Evolutionary conservation across 2,797 vertebrate genomes (phyloP).

Genomic region (Chaunax sp.): DNA sequence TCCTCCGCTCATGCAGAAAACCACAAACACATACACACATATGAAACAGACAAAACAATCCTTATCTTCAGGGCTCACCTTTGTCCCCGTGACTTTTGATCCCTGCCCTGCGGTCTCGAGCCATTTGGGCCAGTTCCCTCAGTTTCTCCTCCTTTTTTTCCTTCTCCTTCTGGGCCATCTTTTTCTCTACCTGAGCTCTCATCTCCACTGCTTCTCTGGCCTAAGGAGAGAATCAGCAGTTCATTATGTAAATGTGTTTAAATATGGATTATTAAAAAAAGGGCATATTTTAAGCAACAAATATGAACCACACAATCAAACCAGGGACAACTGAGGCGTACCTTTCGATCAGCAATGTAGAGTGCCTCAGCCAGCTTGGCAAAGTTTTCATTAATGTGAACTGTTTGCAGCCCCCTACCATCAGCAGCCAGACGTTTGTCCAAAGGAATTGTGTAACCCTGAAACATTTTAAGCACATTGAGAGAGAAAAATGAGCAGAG

Average conservation of each 20-base stretch:
- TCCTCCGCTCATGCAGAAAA: constrained; percentile 10
- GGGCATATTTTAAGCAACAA: neutral
- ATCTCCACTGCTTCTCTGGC: constrained; percentile 98
- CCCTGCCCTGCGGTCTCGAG: constrained; percentile 95
- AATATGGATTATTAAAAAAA: neutral
- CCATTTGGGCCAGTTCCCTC: constrained; percentile 95
- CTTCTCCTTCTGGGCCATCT: constrained; percentile 99
- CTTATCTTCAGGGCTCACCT: constrained; percentile 77
- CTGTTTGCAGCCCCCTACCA: constrained; percentile 94
- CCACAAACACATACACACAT: neutral
- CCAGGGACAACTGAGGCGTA: constrained; percentile 41
- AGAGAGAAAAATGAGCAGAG: neutral
- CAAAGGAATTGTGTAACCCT: constrained; percentile 98
- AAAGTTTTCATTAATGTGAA: constrained; percentile 99
- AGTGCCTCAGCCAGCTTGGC: constrained; percentile 97
- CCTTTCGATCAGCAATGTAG: constrained; percentile 98
- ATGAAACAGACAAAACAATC: neutral
- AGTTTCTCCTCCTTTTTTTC: constrained; percentile 99
- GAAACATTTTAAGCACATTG: constrained; percentile 13
- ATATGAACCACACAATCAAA: neutral
- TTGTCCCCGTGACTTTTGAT: constrained; percentile 98
- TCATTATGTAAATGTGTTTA: neutral
- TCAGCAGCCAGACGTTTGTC: constrained; percentile 98
- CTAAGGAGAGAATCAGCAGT: constrained; percentile 68
- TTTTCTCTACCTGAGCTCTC: constrained; percentile 99